A percentile compares a stretch with the other conserved stretches of the same genome.
phyloP scores from a whole-genome alignment of 2,113 vertebrate genomes.

The Prinia subflava region DNA sequence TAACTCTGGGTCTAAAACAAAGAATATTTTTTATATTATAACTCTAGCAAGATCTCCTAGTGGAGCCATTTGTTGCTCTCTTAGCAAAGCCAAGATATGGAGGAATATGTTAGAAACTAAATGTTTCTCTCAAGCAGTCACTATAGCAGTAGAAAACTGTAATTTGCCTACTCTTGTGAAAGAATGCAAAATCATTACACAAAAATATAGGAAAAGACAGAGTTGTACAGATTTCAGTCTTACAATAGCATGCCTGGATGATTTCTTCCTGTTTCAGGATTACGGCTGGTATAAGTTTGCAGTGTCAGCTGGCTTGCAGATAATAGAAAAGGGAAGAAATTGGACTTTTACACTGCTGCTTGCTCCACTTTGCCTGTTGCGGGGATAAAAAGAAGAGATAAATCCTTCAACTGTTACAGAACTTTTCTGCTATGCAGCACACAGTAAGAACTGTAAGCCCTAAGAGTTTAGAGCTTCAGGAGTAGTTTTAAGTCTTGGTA shows the following conservation, averaged over 20 bases:
- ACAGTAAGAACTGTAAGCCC: neutral
- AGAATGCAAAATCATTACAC: neutral
- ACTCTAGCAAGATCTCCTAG: neutral
- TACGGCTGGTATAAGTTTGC: neutral
- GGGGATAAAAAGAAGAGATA: neutral
- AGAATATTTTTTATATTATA: neutral
- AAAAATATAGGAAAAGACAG: neutral
- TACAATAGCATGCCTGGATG: neutral
- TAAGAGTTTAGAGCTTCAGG: neutral
- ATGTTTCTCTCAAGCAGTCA: neutral
- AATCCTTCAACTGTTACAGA: neutral
- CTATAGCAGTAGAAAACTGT: neutral
- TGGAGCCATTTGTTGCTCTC: neutral
- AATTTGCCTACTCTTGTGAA: neutral
- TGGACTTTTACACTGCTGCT: neutral
- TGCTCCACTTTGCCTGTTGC: neutral
- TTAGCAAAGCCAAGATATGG: neutral
- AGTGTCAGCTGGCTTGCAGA: neutral
- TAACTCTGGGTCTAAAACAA: accelerated
- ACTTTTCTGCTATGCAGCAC: neutral
- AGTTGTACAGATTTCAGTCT: neutral
- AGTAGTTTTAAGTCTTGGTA: neutral
- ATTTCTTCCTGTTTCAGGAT: slow-evolving; percentile 22
- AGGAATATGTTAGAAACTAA: neutral
- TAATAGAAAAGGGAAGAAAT: slow-evolving; percentile 9